Evolutionary conservation across 1,140 invertebrate species (phyloP).

Genomic region (Ips typographus): DNA sequence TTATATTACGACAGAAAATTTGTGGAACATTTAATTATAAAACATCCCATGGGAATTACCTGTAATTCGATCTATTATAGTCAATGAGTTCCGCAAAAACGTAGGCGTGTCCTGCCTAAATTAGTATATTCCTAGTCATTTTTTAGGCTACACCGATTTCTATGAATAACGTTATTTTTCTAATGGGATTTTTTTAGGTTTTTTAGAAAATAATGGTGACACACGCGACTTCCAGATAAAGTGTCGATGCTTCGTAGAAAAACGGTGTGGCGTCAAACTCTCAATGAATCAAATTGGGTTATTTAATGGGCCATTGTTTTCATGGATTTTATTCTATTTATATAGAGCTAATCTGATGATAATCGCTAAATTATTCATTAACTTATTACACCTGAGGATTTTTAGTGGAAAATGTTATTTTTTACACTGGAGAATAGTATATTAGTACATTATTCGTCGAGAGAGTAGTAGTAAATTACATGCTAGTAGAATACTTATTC

Average conservation of each 20-base stretch:
- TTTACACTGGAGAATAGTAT: no score
- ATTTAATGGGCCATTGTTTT: not conserved
- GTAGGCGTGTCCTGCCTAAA: not conserved
- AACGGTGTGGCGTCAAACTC: conserved; percentile 6
- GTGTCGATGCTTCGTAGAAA: conserved; percentile 10
- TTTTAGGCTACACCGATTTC: not conserved
- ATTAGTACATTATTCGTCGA: no score
- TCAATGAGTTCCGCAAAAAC: not conserved
- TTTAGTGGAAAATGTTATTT: no score
- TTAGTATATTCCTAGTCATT: not conserved
- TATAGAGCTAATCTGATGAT: no score
- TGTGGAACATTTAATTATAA: no score
- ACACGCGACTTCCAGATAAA: conserved; percentile 13
- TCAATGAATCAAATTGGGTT: not conserved
- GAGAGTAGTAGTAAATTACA: no score
- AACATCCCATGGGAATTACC: no score
- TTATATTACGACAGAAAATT: no score
- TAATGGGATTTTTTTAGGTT: conserved; percentile 16
- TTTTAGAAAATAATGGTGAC: conserved; percentile 1
- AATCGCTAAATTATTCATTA: no score
- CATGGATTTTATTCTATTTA: not conserved
- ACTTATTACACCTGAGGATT: no score
- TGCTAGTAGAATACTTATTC: no score
- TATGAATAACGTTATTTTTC: conserved; percentile 14
- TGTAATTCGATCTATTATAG: no score